These are phyloP conservation scores for Microplitis mediator DNA, from an alignment of 1,140 invertebrate species.

Conservation along the genomic window DNA sequence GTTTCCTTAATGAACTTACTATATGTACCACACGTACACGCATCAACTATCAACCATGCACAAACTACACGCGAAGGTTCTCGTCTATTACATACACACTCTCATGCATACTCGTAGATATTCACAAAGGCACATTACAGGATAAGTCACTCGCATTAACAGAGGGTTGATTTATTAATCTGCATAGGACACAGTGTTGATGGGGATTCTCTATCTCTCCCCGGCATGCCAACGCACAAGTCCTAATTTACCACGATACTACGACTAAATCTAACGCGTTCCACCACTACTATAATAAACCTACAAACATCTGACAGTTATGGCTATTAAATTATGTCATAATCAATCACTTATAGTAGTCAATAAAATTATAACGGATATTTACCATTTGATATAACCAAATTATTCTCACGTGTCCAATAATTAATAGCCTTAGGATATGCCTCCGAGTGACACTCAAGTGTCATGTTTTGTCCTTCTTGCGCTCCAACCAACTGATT, in stretches of 20 bases:
- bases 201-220: not conserved
- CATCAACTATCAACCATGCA: not conserved
- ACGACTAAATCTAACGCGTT: not conserved
- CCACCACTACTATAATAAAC: not conserved
- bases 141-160: constrained; percentile 27
- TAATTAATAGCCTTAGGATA: constrained; percentile 87
- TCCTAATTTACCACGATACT: constrained; percentile 19
- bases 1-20: constrained; percentile 18
- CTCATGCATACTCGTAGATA: no score
- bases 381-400: constrained; percentile 77
- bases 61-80: constrained; percentile 25
- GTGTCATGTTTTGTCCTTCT: constrained; percentile 74
- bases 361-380: not conserved
- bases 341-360: no score
- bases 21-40: not conserved
- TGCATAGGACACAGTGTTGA: not conserved
- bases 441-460: constrained; percentile 86
- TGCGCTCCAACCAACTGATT: constrained; percentile 81
- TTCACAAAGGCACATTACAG: no score
- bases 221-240: not conserved
- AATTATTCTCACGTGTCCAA: constrained; percentile 78
- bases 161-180: constrained; percentile 28
- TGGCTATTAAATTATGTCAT: not conserved
- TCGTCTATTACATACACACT: constrained; percentile 12
- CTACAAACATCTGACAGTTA: not conserved